Percentiles rank a stretch among this genome's conserved stretches.
Conservation (phyloP, 2,113 vertebrate species). For the Cairina moschata region DNA sequence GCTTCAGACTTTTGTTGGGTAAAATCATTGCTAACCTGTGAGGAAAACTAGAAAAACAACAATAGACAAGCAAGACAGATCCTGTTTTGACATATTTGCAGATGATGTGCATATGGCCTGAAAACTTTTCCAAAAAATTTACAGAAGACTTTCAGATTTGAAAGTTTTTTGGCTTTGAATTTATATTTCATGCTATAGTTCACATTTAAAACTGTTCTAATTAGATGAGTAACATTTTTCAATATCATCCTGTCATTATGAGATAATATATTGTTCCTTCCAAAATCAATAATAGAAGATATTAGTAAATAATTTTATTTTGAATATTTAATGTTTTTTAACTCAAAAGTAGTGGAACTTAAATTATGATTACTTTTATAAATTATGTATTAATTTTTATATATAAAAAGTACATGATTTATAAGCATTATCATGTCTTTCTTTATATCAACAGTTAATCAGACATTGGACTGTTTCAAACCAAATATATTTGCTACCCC, state of each 20-base stretch:
- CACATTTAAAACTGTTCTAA: neutral
- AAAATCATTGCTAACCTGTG: constrained; percentile 6
- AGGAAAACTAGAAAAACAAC: neutral
- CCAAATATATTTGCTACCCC: neutral
- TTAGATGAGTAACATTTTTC: neutral
- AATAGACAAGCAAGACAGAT: neutral
- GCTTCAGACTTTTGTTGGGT: neutral
- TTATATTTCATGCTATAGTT: neutral
- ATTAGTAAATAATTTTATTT: neutral
- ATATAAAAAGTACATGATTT: neutral
- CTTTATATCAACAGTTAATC: neutral
- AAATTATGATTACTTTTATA: neutral
- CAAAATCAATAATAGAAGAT: neutral
- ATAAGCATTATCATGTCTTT: neutral
- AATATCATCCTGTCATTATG: neutral
- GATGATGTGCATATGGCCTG: constrained; percentile 1
- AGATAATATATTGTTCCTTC: neutral
- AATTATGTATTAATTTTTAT: neutral
- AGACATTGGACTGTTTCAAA: neutral
- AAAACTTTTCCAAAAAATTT: neutral
- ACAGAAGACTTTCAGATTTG: neutral
- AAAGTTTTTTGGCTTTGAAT: neutral
- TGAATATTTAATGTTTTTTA: neutral
- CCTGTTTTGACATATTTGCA: constrained; percentile 15
- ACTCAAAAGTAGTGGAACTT: neutral